Evolutionary conservation across 2,113 vertebrate species (phyloP).

Genomic region (Notothenia rossii): DNA sequence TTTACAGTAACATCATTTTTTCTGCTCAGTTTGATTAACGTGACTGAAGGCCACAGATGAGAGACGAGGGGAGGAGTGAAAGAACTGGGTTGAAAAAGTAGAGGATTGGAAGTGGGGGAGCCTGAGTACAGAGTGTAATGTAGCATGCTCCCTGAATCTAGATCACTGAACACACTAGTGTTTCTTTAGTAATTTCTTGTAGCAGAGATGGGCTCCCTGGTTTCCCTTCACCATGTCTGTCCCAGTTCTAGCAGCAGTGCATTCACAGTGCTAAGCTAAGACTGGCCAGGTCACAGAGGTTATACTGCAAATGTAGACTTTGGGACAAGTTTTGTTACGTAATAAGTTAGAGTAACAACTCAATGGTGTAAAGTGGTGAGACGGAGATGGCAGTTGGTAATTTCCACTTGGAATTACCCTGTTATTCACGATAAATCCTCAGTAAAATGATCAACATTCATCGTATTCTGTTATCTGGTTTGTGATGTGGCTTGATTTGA

Average conservation of each 20-base stretch:
- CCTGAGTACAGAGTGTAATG: slow-evolving; percentile 64
- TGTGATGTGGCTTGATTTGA: not conserved
- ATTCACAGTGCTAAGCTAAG: slow-evolving; percentile 15
- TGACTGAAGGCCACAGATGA: slow-evolving; percentile 39
- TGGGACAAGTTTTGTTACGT: slow-evolving; percentile 7
- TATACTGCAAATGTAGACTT: not conserved
- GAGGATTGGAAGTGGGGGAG: slow-evolving; percentile 45
- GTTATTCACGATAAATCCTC: not conserved
- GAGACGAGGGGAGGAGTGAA: slow-evolving; percentile 18
- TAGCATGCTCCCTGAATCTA: slow-evolving; percentile 74
- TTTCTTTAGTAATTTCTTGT: slow-evolving; percentile 61
- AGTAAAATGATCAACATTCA: not conserved
- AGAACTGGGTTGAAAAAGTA: slow-evolving; percentile 43
- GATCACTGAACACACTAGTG: slow-evolving; percentile 80
- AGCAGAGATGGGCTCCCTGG: slow-evolving; percentile 49
- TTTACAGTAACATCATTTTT: slow-evolving; percentile 41
- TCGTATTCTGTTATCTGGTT: not conserved
- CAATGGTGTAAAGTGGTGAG: not conserved
- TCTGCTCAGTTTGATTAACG: slow-evolving; percentile 41
- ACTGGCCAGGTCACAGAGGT: slow-evolving; percentile 12
- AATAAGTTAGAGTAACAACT: not conserved
- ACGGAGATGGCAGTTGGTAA: not conserved
- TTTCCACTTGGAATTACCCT: not conserved
- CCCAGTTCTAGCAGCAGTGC: slow-evolving; percentile 49
- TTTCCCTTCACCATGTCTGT: slow-evolving; percentile 41